Conservation (phyloP, 1,140 invertebrate species). For the Coptotermes formosanus region DNA sequence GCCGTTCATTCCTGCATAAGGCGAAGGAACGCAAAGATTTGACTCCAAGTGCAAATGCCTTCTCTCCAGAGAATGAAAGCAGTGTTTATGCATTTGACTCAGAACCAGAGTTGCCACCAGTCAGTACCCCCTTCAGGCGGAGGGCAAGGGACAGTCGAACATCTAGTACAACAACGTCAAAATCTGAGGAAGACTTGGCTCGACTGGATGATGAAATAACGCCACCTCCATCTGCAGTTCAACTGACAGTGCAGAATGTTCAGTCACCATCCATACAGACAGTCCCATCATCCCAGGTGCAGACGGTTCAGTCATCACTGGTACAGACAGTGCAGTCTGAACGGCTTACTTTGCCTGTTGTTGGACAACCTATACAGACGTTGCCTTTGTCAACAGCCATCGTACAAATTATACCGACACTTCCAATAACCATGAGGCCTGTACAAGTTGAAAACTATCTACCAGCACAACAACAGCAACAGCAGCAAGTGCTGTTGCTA, state of each 20-base stretch:
- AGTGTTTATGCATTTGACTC: slow-evolving; percentile 71
- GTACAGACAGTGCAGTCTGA: background rate
- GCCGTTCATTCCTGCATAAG: slow-evolving; percentile 54
- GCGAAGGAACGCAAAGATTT: slow-evolving; percentile 50
- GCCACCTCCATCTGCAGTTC: background rate
- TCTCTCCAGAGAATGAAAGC: slow-evolving; percentile 67
- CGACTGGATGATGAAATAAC: slow-evolving; percentile 29
- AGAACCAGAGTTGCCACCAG: slow-evolving; percentile 51
- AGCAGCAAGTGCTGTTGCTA: background rate
- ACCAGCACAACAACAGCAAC: background rate
- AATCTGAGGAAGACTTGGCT: slow-evolving; percentile 45
- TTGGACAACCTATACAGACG: background rate
- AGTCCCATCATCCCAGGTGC: background rate
- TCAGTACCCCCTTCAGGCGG: slow-evolving; percentile 59
- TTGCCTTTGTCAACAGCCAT: background rate
- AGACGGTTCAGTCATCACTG: background rate
- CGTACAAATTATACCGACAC: slow-evolving; percentile 4
- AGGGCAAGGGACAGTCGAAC: slow-evolving; percentile 42
- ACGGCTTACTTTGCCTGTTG: background rate
- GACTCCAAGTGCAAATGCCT: slow-evolving; percentile 56
- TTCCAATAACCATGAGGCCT: background rate
- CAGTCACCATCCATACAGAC: background rate
- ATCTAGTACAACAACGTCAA: slow-evolving; percentile 48
- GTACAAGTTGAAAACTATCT: background rate
- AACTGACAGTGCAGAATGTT: background rate